Evolutionary conservation across 2,113 vertebrate species (phyloP).

Genomic region (Hystrix cristata): DNA sequence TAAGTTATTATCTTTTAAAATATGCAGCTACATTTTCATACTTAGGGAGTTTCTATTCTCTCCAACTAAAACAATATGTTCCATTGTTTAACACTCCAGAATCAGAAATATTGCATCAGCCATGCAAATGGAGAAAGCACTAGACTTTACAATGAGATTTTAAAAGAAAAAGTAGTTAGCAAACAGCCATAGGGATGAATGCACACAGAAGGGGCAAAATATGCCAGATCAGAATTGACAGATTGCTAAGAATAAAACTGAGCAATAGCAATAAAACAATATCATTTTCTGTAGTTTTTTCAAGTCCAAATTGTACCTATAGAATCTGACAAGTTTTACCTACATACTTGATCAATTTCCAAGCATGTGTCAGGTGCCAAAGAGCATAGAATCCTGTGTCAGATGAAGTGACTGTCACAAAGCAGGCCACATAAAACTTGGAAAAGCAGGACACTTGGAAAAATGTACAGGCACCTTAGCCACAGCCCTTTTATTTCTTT

Average conservation of each 20-base stretch:
- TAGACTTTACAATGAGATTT: conserved; percentile 76
- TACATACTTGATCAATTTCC: conserved; percentile 31
- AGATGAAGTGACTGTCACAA: background rate
- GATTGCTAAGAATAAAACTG: conserved; percentile 58
- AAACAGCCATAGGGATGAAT: conserved; percentile 70
- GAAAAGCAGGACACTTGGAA: background rate
- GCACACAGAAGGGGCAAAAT: conserved; percentile 40
- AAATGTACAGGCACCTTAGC: background rate
- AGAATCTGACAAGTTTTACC: conserved; percentile 44
- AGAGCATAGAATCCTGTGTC: background rate
- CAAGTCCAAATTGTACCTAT: conserved; percentile 36
- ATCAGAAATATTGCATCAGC: conserved; percentile 63
- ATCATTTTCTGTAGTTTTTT: conserved; percentile 49
- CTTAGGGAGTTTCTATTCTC: conserved; percentile 30
- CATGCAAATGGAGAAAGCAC: conserved; percentile 36
- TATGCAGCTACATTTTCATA: conserved; percentile 25
- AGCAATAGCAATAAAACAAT: conserved; percentile 59
- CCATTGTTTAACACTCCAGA: conserved; percentile 68
- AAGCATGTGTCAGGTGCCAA: background rate
- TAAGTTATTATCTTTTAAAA: conserved; percentile 65
- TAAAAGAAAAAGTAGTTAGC: conserved; percentile 74
- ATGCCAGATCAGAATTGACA: conserved; percentile 49
- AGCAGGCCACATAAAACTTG: background rate
- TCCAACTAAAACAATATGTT: conserved; percentile 60
- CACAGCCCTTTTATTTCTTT: background rate